A percentile compares a stretch with the other conserved stretches of the same genome.
Conservation (phyloP, 2,888 invertebrate genomes). For the Steinernema scapterisci region DNA sequence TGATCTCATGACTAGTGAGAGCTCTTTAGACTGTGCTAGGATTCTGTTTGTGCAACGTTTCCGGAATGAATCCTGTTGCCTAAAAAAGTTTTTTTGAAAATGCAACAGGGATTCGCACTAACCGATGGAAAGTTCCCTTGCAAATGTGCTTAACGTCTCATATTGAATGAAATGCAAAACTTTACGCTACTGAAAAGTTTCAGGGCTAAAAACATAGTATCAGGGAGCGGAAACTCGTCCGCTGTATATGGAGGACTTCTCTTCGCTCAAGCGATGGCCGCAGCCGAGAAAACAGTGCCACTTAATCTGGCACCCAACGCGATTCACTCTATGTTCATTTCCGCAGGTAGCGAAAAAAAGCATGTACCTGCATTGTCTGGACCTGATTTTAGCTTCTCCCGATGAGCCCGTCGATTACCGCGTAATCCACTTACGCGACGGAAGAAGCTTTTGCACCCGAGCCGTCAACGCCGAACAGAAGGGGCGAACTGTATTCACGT, state of each 20-base stretch:
- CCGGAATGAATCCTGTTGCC: too few species aligned
- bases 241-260: constrained; percentile 57
- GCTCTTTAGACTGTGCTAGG: too few species aligned
- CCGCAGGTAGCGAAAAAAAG: constrained; percentile 49
- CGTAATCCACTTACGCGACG: constrained; percentile 69
- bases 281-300: constrained; percentile 56
- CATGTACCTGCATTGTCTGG: too few species aligned
- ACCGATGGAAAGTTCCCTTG: too few species aligned
- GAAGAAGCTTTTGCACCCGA: constrained; percentile 68
- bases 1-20: too few species aligned
- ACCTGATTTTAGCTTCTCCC: constrained; percentile 50
- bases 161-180: too few species aligned
- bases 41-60: too few species aligned
- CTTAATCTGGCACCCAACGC: constrained; percentile 51
- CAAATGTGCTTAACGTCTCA: too few species aligned
- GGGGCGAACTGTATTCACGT: constrained; percentile 67
- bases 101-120: too few species aligned
- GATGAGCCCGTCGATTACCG: constrained; percentile 68
- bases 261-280: constrained; percentile 58
- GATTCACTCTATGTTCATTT: constrained; percentile 60
- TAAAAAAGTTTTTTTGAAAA: too few species aligned
- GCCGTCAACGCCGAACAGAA: constrained; percentile 70
- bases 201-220: neutral
- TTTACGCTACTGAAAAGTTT: neutral
- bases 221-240: neutral